A percentile compares a stretch with the other conserved stretches of the same genome.
phyloP scores from a whole-genome alignment of 2,113 vertebrate genomes.

The Lampris megalopsis region DNA sequence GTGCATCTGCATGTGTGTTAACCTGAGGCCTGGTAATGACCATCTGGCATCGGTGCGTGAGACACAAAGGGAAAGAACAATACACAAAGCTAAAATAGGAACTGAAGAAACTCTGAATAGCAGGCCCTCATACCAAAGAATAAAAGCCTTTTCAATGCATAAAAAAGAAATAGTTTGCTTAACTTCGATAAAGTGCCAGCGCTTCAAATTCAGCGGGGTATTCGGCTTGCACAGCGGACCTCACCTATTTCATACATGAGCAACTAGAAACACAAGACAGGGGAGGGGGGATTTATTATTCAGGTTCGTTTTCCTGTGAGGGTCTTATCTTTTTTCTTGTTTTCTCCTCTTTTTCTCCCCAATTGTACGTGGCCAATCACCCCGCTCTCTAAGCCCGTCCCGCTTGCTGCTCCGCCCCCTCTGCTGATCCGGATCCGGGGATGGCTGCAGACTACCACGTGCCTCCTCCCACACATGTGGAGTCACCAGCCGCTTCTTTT shows the following conservation, averaged over 20 bases:
- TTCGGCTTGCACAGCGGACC: slow-evolving; percentile 12
- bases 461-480: too few relatives aligned
- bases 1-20: neutral
- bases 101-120: slow-evolving; percentile 31
- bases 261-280: slow-evolving; percentile 32
- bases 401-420: too few relatives aligned
- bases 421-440: too few relatives aligned
- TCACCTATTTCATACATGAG: slow-evolving; percentile 50
- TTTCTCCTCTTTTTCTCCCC: too few relatives aligned
- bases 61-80: slow-evolving; percentile 32
- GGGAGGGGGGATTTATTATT: slow-evolving; percentile 16
- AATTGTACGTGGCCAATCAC: too few relatives aligned
- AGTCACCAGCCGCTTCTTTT: too few relatives aligned
- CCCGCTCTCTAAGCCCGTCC: too few relatives aligned
- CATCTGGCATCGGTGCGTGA: slow-evolving; percentile 31
- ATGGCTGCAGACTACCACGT: too few relatives aligned
- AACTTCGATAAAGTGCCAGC: slow-evolving; percentile 20
- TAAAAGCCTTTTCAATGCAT: slow-evolving; percentile 30
- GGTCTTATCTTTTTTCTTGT: neutral
- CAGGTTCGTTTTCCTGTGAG: neutral
- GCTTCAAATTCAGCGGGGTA: slow-evolving; percentile 20
- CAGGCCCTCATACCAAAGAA: slow-evolving; percentile 38
- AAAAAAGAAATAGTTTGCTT: neutral
- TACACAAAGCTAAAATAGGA: neutral
- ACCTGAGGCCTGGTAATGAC: slow-evolving; percentile 10